A percentile compares a stretch with the other conserved stretches of the same genome.
Evolutionary conservation across 2,888 invertebrate genomes (phyloP).

Genomic region (Hypselothyrea guttata): DNA sequence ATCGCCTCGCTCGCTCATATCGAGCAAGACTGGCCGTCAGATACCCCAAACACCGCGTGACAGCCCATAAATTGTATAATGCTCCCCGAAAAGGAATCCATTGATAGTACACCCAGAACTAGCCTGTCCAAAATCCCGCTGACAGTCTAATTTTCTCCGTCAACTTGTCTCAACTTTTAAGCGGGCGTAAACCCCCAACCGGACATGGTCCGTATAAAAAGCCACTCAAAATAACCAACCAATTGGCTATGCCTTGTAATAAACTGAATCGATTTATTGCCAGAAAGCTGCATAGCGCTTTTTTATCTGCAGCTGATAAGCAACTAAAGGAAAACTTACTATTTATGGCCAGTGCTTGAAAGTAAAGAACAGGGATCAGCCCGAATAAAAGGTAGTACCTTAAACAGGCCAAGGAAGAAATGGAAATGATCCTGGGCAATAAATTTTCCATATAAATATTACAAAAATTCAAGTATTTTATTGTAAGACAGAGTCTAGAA

Average conservation of each 20-base stretch:
- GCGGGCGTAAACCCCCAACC: constrained; percentile 1
- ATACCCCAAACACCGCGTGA: constrained; percentile 49
- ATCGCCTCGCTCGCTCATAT: constrained; percentile 21
- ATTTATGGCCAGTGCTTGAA: too few species aligned
- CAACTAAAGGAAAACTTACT: too few species aligned
- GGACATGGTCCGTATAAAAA: constrained; percentile 9
- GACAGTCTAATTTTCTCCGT: constrained; percentile 24
- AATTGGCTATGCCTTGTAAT: neutral
- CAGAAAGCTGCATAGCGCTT: neutral
- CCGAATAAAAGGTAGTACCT: too few species aligned
- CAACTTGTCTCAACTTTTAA: constrained; percentile 17
- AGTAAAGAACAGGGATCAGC: too few species aligned
- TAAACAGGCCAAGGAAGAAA: too few species aligned
- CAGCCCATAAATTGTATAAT: constrained; percentile 42
- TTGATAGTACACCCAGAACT: constrained; percentile 20
- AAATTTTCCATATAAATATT: too few species aligned
- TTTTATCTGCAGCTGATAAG: neutral
- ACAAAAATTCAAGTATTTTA: too few species aligned
- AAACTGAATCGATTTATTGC: constrained; percentile 25
- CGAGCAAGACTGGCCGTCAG: constrained; percentile 23
- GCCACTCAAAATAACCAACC: constrained; percentile 2
- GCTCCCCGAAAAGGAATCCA: constrained; percentile 17
- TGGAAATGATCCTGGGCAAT: too few species aligned
- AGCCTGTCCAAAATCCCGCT: neutral
- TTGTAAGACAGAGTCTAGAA: too few species aligned